Conservation (phyloP, 1,140 invertebrate species). For the Eumeta japonica region DNA sequence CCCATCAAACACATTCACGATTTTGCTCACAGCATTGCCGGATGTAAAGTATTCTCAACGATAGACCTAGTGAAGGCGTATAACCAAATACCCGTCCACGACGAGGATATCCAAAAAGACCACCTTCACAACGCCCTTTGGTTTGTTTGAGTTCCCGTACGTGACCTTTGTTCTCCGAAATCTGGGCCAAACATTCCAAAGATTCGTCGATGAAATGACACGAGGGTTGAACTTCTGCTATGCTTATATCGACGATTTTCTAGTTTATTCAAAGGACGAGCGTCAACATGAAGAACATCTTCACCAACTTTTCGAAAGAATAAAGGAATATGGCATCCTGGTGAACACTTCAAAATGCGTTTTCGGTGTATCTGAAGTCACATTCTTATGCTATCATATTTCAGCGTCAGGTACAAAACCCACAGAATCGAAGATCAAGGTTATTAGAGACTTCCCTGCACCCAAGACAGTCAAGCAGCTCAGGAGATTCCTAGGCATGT, state of each 20-base stretch:
- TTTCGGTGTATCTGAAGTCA: background rate
- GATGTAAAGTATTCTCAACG: too few species aligned
- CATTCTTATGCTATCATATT: too few species aligned
- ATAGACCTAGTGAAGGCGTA: too few species aligned
- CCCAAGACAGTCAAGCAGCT: too few species aligned
- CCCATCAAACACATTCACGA: too few species aligned
- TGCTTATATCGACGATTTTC: conserved; percentile 59
- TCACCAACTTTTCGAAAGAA: background rate
- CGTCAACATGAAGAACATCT: too few species aligned
- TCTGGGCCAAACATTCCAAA: conserved; percentile 45
- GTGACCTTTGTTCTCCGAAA: conserved; percentile 42
- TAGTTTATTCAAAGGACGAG: conserved; percentile 36
- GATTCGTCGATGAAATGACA: conserved; percentile 45
- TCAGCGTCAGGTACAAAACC: conserved; percentile 1
- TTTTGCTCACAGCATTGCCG: conserved; percentile 45
- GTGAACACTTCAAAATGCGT: background rate
- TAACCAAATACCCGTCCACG: too few species aligned
- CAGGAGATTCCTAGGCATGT: too few species aligned
- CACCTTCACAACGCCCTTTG: conserved; percentile 17
- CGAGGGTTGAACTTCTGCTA: conserved; percentile 26
- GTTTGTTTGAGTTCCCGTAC: conserved; percentile 36
- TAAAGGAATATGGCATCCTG: too few species aligned
- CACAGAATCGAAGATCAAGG: background rate
- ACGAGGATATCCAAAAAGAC: conserved; percentile 33
- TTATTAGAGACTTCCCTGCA: too few species aligned